Conservation (phyloP, 2,113 vertebrate species). For the Phyllostomus hastatus region DNA sequence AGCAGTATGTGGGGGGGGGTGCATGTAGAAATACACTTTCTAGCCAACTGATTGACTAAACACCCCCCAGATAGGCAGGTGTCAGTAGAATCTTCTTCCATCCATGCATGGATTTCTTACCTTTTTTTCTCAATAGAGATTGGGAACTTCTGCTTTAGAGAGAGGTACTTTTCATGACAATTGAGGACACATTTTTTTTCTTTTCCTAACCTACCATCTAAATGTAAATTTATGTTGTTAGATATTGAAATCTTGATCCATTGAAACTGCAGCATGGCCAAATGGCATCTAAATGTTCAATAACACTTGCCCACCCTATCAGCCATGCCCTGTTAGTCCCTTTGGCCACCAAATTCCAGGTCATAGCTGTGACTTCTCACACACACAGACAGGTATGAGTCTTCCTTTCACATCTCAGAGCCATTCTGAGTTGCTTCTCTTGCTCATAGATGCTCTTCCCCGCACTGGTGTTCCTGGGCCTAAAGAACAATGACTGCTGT, state of each 20-base stretch:
- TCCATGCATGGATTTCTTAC: accelerated
- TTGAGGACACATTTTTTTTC: neutral
- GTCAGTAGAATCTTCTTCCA: too few species aligned
- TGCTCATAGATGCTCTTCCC: conserved; percentile 93
- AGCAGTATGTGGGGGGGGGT: accelerated
- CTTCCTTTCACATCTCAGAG: too few species aligned
- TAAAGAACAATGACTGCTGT: conserved; percentile 95
- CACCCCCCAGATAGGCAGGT: neutral
- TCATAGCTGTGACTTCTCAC: accelerated
- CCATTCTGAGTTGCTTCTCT: conserved; percentile 8
- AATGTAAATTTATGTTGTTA: neutral
- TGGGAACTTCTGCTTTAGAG: neutral
- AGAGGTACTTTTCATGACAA: neutral
- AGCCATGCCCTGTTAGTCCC: neutral
- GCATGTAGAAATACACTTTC: neutral
- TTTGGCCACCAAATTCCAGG: accelerated
- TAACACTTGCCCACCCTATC: accelerated
- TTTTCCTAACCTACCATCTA: neutral
- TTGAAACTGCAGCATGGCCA: neutral
- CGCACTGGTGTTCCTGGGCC: conserved; percentile 90
- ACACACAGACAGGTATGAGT: neutral
- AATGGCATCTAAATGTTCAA: neutral
- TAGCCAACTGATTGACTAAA: neutral
- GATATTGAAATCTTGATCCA: neutral
- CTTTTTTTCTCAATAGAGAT: neutral